Conservation (phyloP, 2,113 vertebrate species). For the Mugil cephalus region DNA sequence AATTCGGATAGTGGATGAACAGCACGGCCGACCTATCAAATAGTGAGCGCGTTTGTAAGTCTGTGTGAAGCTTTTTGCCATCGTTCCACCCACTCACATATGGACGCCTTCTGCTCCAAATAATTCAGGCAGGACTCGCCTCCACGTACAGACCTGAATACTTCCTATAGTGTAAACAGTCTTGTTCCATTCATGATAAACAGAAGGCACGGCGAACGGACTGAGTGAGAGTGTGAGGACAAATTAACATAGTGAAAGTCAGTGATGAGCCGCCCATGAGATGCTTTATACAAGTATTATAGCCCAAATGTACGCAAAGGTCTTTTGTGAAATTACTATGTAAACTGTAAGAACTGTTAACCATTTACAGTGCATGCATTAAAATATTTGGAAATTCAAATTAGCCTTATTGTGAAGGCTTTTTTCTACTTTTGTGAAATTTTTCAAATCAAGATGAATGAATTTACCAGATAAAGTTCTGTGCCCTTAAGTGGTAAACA, state of each 20-base stretch:
- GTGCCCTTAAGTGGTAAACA: no score
- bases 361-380: no score
- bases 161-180: conserved; percentile 12
- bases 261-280: no score
- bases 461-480: no score
- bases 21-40: conserved; percentile 43
- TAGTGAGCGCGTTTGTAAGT: conserved; percentile 29
- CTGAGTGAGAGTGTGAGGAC: background rate
- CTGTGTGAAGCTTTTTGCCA: conserved; percentile 30
- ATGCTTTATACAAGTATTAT: no score
- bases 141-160: conserved; percentile 22
- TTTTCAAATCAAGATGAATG: no score
- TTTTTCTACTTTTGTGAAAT: no score
- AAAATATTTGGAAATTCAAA: no score
- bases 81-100: conserved; percentile 60
- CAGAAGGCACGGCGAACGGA: background rate
- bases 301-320: no score
- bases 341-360: no score
- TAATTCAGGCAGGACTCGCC: conserved; percentile 35
- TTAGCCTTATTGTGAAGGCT: no score
- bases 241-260: conserved; percentile 4
- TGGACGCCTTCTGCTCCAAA: conserved; percentile 66
- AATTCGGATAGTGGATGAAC: conserved; percentile 41
- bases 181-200: background rate
- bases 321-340: no score